Conservation (phyloP, 2,888 invertebrate species). For the Tuta absoluta region DNA sequence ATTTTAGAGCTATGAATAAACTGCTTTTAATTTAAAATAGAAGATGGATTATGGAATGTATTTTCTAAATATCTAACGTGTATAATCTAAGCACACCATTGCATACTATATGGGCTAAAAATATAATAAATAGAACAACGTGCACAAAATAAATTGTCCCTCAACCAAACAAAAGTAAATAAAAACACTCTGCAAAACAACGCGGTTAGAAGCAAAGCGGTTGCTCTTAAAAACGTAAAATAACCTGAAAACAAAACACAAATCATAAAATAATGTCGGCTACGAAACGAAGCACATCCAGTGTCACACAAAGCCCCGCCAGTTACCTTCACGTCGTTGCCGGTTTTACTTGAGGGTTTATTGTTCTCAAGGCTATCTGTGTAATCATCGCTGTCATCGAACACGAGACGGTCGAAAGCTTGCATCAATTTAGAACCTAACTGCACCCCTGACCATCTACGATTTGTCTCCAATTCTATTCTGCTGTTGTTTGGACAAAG, state of each 20-base stretch:
- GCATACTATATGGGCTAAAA: constrained; percentile 24
- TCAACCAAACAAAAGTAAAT: constrained; percentile 36
- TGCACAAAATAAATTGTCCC: constrained; percentile 29
- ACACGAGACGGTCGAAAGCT: constrained; percentile 85
- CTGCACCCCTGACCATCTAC: constrained; percentile 88
- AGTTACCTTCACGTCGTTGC: constrained; percentile 76
- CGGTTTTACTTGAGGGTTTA: constrained; percentile 73
- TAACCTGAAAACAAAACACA: constrained; percentile 46
- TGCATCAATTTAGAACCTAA: constrained; percentile 86
- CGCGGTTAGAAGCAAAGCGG: constrained; percentile 43
- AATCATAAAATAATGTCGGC: constrained; percentile 40
- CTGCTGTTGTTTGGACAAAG: constrained; percentile 75
- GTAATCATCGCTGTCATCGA: constrained; percentile 86
- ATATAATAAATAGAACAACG: constrained; percentile 29
- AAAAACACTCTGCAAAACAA: constrained; percentile 40
- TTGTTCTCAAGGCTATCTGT: constrained; percentile 87
- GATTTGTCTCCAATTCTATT: constrained; percentile 75
- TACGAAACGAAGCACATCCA: constrained; percentile 51
- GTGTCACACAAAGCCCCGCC: constrained; percentile 52
- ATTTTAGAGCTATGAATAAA: neutral
- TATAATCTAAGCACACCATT: neutral
- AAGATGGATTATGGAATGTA: neutral
- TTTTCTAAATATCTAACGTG: neutral
- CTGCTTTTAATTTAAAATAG: neutral
- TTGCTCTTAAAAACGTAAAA: constrained; percentile 40